Evolutionary conservation across 92 coral and sea anemone species (phyloP).

Genomic region (Porites evermanni): DNA sequence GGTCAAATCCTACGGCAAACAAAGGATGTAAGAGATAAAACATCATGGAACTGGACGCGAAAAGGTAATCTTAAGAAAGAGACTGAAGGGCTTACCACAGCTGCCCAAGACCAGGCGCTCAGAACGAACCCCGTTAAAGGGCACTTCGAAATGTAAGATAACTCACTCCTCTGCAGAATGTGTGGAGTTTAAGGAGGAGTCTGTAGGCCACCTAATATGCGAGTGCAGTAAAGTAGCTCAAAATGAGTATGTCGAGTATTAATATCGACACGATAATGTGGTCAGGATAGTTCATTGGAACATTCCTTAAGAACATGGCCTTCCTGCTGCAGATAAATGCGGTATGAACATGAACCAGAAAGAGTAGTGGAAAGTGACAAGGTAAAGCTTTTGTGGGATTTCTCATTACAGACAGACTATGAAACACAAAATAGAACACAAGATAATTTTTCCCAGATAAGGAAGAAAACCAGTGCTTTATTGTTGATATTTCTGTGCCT

Average conservation of each 20-base stretch:
- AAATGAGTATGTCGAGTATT: too few species aligned
- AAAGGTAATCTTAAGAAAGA: neutral
- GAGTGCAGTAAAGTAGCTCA: conserved; percentile 32
- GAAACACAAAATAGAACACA: too few species aligned
- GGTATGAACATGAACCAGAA: conserved; percentile 5
- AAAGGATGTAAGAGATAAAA: neutral
- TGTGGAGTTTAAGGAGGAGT: neutral
- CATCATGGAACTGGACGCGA: neutral
- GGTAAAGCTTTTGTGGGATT: too few species aligned
- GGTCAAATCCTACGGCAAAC: neutral
- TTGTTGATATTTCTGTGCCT: too few species aligned
- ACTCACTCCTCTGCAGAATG: neutral
- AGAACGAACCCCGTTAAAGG: conserved; percentile 1
- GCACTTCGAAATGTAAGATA: neutral
- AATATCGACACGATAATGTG: neutral
- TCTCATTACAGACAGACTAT: too few species aligned
- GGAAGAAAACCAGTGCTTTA: too few species aligned
- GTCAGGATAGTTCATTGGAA: conserved; percentile 9
- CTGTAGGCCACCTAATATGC: conserved; percentile 7
- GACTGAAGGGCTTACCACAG: neutral
- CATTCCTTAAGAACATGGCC: neutral
- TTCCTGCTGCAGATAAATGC: neutral
- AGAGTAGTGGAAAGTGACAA: too few species aligned
- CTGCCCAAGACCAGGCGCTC: conserved; percentile 1
- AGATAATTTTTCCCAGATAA: too few species aligned